These are phyloP conservation scores for Corythaixoides concolor DNA, from an alignment of 2,113 vertebrate species.

Conservation along the genomic window DNA sequence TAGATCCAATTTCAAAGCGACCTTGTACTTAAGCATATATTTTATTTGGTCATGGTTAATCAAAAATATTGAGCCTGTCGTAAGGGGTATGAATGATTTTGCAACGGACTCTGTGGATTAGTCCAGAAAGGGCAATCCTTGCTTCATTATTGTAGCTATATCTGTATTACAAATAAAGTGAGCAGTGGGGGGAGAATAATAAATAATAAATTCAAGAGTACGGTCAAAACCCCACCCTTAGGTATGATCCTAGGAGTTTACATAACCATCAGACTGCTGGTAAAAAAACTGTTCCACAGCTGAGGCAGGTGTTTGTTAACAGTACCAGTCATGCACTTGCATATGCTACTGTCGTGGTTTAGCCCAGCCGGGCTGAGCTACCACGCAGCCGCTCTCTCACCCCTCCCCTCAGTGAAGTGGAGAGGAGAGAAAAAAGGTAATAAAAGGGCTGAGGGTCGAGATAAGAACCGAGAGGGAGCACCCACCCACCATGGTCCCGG, in stretches of 20 bases:
- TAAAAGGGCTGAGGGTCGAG: no score
- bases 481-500: no score
- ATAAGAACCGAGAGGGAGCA: no score
- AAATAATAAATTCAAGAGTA: not conserved
- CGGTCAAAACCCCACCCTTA: not conserved
- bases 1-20: not conserved
- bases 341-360: no score
- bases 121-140: not conserved
- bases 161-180: not conserved
- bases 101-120: not conserved
- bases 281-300: not conserved
- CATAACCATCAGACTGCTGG: not conserved
- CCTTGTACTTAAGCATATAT: not conserved
- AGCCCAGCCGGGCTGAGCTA: no score
- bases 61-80: not conserved
- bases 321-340: not conserved
- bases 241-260: not conserved
- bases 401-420: no score
- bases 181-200: rapidly evolving
- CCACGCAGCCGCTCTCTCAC: no score
- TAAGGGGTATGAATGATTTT: not conserved
- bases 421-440: no score
- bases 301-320: not conserved
- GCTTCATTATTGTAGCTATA: not conserved
- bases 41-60: conserved; percentile 8